Evolutionary conservation across 2,797 vertebrate species (phyloP), one percentile per base, ranked within the genome.

Genomic region (Spinus pinus): DNA sequence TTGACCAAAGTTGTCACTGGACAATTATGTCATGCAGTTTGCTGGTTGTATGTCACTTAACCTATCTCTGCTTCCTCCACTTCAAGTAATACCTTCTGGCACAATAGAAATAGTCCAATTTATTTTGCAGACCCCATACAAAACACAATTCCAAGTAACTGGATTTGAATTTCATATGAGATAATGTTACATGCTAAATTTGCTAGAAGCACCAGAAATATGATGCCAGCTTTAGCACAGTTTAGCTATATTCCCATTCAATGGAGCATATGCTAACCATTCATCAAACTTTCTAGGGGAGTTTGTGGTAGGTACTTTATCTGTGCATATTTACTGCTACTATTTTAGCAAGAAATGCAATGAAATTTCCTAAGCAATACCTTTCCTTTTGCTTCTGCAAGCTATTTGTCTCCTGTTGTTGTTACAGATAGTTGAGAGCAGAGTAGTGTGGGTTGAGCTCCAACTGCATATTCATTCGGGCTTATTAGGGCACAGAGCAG

Each of bases 161-260:
- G 6, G 41, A 42, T 57, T 69, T 88, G 58, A 88, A 42, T 70
- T 41, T 90, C 80, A 81, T 81, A 79, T 51, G 51, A 83, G 73
- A 67, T 89, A 88, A 47, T 69, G 14, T 94, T 93, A 75, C 81
- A 62, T 33, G 37, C 24, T 89, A 72, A 83, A 87, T 86, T 93
- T 0, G 0, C 47, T 81, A 28, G 35, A 81, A 70, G 60, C 5
- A 2, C 25, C 47, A 91, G 92, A 94, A 89, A 93, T 83, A 33
- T 8, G 65, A 93, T 81, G 69, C 88, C 81, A 91, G 50, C 35
- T 88, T 89, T 92, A 88, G 50, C 7, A 9, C 16, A 69, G 80
- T 93, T 75, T 47, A 93, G 51, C 37, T 86, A 6, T 88, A 81
- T 69, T 90, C 61, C 72, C 49, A 60, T 83, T 90, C 82, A 92